Conservation (phyloP, 92 coral and sea anemone species). For the Siderastrea siderea region DNA sequence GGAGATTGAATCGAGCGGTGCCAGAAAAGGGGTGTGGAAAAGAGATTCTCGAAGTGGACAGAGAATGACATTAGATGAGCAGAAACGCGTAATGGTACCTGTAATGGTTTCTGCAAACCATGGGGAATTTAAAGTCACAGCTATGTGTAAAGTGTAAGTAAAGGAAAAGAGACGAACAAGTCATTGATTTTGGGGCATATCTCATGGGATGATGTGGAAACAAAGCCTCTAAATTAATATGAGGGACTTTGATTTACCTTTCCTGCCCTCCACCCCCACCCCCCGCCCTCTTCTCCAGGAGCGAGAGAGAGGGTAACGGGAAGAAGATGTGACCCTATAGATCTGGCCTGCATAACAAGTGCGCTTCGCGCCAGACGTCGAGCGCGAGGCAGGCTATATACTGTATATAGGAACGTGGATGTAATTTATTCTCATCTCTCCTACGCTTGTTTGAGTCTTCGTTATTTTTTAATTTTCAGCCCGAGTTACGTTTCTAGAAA, state of each 20-base stretch:
- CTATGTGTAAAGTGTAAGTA: constrained; percentile 69
- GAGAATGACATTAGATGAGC: constrained; percentile 57
- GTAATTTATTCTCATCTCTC: too few relatives aligned
- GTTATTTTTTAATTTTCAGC: too few relatives aligned
- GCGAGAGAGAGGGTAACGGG: too few relatives aligned
- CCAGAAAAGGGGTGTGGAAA: constrained; percentile 70
- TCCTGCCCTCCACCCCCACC: too few relatives aligned
- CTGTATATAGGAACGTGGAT: too few relatives aligned
- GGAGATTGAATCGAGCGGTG: constrained; percentile 65
- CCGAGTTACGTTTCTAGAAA: too few relatives aligned
- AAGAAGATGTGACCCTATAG: too few relatives aligned
- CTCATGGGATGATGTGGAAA: constrained; percentile 81
- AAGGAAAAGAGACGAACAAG: constrained; percentile 68
- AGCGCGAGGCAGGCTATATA: too few relatives aligned
- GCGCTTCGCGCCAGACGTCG: too few relatives aligned
- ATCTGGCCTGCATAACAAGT: too few relatives aligned
- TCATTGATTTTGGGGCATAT: constrained; percentile 80
- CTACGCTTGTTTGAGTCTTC: too few relatives aligned
- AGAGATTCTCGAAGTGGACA: constrained; percentile 68
- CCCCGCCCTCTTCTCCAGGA: too few relatives aligned
- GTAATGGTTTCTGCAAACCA: constrained; percentile 68
- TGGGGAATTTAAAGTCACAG: constrained; percentile 76
- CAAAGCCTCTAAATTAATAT: constrained; percentile 34
- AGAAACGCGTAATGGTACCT: constrained; percentile 63
- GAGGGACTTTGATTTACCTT: not conserved